Base-by-base conservation (phyloP, 2,797 vertebrate species). In the Gymnodraco acuticeps region DNA sequence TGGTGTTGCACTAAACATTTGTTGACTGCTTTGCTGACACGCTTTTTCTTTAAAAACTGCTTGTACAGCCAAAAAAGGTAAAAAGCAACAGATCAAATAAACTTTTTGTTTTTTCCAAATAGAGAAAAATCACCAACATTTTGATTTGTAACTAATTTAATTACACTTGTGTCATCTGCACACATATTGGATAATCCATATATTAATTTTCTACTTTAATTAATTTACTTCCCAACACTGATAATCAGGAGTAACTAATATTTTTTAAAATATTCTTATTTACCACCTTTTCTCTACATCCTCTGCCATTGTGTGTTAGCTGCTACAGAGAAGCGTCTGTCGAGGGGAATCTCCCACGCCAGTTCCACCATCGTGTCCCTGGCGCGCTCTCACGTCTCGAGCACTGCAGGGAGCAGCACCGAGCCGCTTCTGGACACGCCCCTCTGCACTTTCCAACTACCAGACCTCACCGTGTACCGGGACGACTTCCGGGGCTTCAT, bases 381-480 rank as follows among this genome's bases (percentile, higher is more conserved):
- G 93, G 97, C 98, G 0, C 97, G 97, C 0, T 98, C 97, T 17
- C 97, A 99, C 0, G 96, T 99, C 70, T 98, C 97, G 82, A 97
- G 94, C 82, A 96, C 96, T 0, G 96, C 96, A 42, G 91, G 89
- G 0, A 85, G 85, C 82, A 89, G 81, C 72, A 91, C 67, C 1
- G 94, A 95, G 38, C 95, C 94, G 0, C 95, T 97, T n/a, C 94
- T 98, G 93, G 98, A 99, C 93, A 99, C 95, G 50, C 98, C 98
- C 1, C 88, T 99, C 64, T 99, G 97, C 94, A 99, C 98, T 80
- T 99, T 99, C 95, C 98, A 99, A 91, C 95, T 99, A 65, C 98
- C 98, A 0, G 98, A 99, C 94, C 96, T 99, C 89, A 99, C 97
- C 0, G 91, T 97, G 27, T 99, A 99, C 93, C 89, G 90, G 0